A percentile compares a stretch with the other conserved stretches of the same genome.
phyloP scores from a whole-genome alignment of 2,888 invertebrate genomes.

The Leptinotarsa juncta region DNA sequence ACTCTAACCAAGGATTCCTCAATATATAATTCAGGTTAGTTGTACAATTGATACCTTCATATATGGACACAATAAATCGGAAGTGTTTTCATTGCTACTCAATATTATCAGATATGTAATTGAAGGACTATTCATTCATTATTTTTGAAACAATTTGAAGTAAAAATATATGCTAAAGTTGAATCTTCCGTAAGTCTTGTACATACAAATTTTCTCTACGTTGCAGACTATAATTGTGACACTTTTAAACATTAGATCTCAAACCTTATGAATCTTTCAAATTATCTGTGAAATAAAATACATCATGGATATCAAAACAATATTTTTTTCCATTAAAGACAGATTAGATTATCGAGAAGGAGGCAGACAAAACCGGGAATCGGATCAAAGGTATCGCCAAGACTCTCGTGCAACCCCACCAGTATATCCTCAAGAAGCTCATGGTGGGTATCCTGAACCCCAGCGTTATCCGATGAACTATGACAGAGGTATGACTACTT shows the following conservation, averaged over 20 bases:
- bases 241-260: too few relatives aligned
- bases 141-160: too few relatives aligned
- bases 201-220: too few relatives aligned
- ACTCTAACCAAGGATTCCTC: neutral
- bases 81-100: too few relatives aligned
- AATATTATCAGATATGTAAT: too few relatives aligned
- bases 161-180: too few relatives aligned
- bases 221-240: too few relatives aligned
- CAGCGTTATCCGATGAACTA: neutral
- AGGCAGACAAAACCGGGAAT: neutral
- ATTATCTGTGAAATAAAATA: neutral
- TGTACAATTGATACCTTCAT: neutral
- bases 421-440: conserved; percentile 3
- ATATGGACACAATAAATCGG: too few relatives aligned
- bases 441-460: neutral
- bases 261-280: too few relatives aligned
- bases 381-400: conserved; percentile 1
- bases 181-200: too few relatives aligned
- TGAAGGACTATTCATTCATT: too few relatives aligned
- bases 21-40: neutral
- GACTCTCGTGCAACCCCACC: neutral
- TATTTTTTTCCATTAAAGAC: neutral
- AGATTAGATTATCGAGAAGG: neutral
- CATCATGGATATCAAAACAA: neutral
- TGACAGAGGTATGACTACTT: conserved; percentile 8